phyloP scores from a whole-genome alignment of 2,113 vertebrate genomes.

The Python bivittatus region DNA sequence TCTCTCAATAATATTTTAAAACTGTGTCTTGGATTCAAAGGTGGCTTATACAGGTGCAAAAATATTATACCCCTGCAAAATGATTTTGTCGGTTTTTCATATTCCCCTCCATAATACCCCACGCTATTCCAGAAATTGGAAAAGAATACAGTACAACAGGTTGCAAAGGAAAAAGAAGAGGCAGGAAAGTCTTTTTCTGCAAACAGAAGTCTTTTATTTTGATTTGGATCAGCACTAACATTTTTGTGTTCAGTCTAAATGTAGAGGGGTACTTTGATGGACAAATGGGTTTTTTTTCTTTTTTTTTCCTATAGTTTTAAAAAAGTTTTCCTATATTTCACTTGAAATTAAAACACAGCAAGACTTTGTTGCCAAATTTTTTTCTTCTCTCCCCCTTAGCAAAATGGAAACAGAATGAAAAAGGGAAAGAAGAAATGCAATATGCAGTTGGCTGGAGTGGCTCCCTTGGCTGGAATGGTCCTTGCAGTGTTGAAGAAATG shows the following conservation, averaged over 20 bases:
- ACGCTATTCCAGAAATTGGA: not conserved
- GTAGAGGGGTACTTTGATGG: not conserved
- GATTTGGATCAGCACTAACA: not conserved
- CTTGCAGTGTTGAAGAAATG: constrained; percentile 88
- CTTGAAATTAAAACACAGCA: not conserved
- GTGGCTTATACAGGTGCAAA: not conserved
- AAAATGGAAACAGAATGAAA: constrained; percentile 90
- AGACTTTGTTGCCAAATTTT: not conserved
- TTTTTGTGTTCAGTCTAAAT: not conserved
- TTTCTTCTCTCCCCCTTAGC: constrained; percentile 70
- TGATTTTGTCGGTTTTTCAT: not conserved
- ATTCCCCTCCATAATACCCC: not conserved
- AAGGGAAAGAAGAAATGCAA: constrained; percentile 92
- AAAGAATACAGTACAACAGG: not conserved
- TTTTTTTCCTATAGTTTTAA: not conserved
- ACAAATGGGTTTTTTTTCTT: not conserved
- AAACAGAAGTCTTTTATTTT: not conserved
- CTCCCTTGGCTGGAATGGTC: constrained; percentile 89
- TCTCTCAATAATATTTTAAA: not conserved
- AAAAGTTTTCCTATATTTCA: not conserved
- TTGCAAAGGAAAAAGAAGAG: not conserved
- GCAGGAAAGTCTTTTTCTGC: not conserved
- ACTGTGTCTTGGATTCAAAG: not conserved
- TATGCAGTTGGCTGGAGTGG: constrained; percentile 93
- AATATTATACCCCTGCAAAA: not conserved